Evolutionary conservation across 2,888 invertebrate genomes (phyloP).

Genomic region (Meteorus cinctellus): DNA sequence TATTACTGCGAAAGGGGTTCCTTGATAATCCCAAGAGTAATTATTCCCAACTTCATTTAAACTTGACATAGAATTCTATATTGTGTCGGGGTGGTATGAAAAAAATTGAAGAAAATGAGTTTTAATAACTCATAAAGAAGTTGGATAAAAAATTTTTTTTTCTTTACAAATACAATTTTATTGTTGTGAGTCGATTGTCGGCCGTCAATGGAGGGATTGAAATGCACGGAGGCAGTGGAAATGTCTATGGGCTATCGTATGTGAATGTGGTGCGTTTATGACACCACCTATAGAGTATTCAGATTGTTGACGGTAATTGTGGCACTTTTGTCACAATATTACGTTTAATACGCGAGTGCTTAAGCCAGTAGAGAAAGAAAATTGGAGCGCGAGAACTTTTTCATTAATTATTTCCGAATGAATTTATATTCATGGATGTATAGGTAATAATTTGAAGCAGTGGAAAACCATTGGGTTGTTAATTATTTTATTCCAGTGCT

Average conservation of each 20-base stretch:
- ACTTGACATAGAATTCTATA: constrained; percentile 13
- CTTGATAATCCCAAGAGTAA: too few species aligned
- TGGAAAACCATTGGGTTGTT: not conserved
- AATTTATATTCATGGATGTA: constrained; percentile 6
- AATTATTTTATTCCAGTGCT: not conserved
- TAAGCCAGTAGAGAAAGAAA: constrained; percentile 13
- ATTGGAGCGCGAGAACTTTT: constrained; percentile 42
- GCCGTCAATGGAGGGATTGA: not conserved
- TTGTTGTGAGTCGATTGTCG: constrained; percentile 12
- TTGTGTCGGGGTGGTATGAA: not conserved
- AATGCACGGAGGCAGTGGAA: not conserved
- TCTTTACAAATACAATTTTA: not conserved
- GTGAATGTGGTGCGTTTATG: not conserved
- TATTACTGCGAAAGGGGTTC: not conserved
- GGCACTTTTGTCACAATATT: constrained; percentile 19
- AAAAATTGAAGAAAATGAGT: not conserved
- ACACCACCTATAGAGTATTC: not conserved
- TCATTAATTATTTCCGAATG: constrained; percentile 1
- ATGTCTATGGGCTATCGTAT: not conserved
- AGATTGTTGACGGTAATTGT: constrained; percentile 23
- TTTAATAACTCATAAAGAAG: constrained; percentile 11
- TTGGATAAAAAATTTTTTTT: constrained; percentile 8
- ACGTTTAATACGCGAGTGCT: not conserved
- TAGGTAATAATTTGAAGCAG: not conserved
- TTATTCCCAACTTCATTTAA: not conserved